Evolutionary conservation across 2,797 vertebrate species (phyloP).

Genomic region (Phyllotis vaccarum): DNA sequence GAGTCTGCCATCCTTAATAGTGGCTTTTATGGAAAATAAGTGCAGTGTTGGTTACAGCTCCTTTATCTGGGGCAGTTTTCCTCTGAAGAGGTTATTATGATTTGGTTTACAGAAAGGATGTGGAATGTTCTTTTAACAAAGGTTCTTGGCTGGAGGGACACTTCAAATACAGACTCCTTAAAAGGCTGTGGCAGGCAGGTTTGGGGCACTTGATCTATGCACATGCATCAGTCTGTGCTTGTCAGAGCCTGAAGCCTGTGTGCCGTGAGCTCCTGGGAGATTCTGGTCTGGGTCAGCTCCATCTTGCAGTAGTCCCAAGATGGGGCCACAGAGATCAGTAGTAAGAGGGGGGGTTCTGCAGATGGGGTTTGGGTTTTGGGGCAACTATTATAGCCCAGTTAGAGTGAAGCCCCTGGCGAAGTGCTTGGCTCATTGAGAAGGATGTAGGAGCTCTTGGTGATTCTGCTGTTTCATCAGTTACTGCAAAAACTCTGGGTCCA

Average conservation of each 20-base stretch:
- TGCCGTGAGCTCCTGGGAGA: neutral
- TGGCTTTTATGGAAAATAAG: slow-evolving; percentile 14
- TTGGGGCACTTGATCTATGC: rapidly evolving
- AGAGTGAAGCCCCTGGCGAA: neutral
- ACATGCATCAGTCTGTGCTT: rapidly evolving
- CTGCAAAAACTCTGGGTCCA: neutral
- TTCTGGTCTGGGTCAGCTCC: rapidly evolving
- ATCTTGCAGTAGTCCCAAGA: rapidly evolving
- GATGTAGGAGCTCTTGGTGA: neutral
- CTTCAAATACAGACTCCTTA: rapidly evolving
- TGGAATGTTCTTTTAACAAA: neutral
- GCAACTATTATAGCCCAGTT: rapidly evolving
- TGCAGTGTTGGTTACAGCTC: neutral
- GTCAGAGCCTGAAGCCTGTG: neutral
- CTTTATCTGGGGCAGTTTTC: neutral
- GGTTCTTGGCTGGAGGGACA: neutral
- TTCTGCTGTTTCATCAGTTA: slow-evolving; percentile 31
- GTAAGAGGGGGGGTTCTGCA: neutral
- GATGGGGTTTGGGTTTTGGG: rapidly evolving
- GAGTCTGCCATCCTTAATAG: neutral
- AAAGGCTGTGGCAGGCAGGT: neutral
- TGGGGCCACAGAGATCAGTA: rapidly evolving
- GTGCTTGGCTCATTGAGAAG: neutral
- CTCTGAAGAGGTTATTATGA: neutral
- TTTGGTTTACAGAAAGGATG: too few relatives aligned